These are phyloP conservation scores for Ploceus nigricollis DNA, from an alignment of 2,113 vertebrate genomes.

Conservation along the genomic window DNA sequence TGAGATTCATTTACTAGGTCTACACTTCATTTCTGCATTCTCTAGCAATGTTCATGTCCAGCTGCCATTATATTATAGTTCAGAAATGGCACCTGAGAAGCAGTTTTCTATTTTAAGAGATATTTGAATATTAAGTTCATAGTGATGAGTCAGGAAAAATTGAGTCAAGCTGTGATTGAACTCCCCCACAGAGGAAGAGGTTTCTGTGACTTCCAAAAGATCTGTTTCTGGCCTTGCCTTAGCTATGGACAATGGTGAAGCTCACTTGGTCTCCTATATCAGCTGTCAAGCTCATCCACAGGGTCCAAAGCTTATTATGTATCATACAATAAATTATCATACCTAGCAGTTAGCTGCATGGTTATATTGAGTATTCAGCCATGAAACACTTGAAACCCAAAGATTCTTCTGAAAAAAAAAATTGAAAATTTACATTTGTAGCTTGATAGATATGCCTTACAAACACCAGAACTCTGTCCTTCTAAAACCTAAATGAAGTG, in stretches of 20 bases:
- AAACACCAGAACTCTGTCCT: not conserved
- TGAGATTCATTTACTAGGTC: not conserved
- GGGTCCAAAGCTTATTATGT: not conserved
- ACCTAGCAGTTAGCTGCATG: not conserved
- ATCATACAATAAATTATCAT: accelerated
- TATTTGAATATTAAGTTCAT: not conserved
- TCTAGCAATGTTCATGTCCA: not conserved
- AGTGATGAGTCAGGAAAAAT: not conserved
- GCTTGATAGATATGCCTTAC: not conserved
- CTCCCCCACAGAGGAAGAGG: accelerated
- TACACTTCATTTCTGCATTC: not conserved
- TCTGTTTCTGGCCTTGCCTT: not conserved
- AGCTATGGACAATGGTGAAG: not conserved
- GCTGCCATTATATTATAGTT: not conserved
- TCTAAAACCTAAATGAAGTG: not conserved
- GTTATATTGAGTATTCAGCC: not conserved
- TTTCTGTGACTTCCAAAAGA: not conserved
- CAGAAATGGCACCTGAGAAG: not conserved
- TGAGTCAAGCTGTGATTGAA: not conserved
- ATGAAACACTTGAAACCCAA: not conserved
- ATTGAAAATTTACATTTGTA: not conserved
- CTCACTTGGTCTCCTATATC: not conserved
- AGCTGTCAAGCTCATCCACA: not conserved
- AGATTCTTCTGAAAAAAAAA: not conserved
- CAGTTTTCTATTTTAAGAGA: not conserved